Evolutionary conservation across 1,140 invertebrate genomes (phyloP).

Genomic region (Danaus plexippus): DNA sequence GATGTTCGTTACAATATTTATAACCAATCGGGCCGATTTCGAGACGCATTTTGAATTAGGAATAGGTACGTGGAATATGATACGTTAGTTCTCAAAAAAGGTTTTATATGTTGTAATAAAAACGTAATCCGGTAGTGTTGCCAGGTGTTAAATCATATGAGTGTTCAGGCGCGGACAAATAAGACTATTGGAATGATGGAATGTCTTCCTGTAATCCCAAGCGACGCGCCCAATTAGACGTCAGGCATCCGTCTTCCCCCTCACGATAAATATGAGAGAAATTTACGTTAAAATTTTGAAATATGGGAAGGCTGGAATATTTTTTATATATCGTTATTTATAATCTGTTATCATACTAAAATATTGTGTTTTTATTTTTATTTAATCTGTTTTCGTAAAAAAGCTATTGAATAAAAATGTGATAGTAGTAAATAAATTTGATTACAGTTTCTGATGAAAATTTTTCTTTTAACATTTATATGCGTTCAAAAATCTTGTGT

Average conservation of each 20-base stretch:
- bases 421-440: no score
- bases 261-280: constrained; percentile 36
- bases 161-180: constrained; percentile 47
- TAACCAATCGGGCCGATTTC: constrained; percentile 25
- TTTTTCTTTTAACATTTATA: no score
- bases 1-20: constrained; percentile 21
- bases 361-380: no score
- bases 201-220: constrained; percentile 45
- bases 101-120: no score
- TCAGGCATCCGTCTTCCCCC: constrained; percentile 58
- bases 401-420: no score
- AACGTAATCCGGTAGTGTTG: no score
- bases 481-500: no score
- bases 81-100: no score
- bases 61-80: no score
- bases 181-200: constrained; percentile 48
- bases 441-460: no score
- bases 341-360: background rate
- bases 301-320: constrained; percentile 16
- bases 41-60: background rate
- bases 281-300: constrained; percentile 31
- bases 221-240: constrained; percentile 62
- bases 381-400: no score
- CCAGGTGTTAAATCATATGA: constrained; percentile 30
- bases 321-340: constrained; percentile 3